Base-by-base conservation (phyloP, 2,113 vertebrate genomes). In the Sebastes schlegelii region DNA sequence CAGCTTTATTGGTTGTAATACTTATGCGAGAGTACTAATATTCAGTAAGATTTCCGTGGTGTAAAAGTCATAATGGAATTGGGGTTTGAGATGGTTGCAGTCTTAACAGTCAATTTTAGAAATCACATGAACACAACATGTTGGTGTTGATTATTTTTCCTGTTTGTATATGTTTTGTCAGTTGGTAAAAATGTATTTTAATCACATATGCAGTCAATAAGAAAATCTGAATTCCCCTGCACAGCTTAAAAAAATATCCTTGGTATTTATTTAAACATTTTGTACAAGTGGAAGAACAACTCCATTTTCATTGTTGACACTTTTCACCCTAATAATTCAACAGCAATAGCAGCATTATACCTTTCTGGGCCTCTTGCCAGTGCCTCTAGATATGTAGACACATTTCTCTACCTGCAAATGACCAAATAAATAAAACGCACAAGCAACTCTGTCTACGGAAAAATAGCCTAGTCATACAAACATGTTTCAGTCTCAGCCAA, bases 341-440 rank as follows among this genome's bases (percentile, higher is more conserved):
- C 4, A 43, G 62, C 16, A 19, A 46, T 8, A 74, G 34, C 62
- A 55, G 40, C 48, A 48, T 26, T 26, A 26, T 49, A 84, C 55
- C 63, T 79, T 42, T 80, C 71, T 75, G 70, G 77, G 83, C 71
- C 19, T 75, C 23, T 49, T 70, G 77, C 83, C 83, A 80, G 43
- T 3, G 34, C 77, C 71, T 80, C 71, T 43, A 64, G 72, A 76
- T 54, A 60, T 65, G 65, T 21, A 51, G 51, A 75, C 58, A 71
- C 43, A 5, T 64, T 16, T 74, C 34, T 62, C 17, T 14, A 43
- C 64, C 40, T 48, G 23, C 45, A 77, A 76, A 75, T 66, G 2
- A 12, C 23, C 2, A 42, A 23, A 81, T 16, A 68, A 68, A 42
- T 58, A 16, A 64, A 74, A 51, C 4, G 14, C 23, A 40, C 51